Evolutionary conservation across 1,140 invertebrate species (phyloP), one percentile per base, ranked within the genome.

Genomic region (Trichogramma pretiosum): DNA sequence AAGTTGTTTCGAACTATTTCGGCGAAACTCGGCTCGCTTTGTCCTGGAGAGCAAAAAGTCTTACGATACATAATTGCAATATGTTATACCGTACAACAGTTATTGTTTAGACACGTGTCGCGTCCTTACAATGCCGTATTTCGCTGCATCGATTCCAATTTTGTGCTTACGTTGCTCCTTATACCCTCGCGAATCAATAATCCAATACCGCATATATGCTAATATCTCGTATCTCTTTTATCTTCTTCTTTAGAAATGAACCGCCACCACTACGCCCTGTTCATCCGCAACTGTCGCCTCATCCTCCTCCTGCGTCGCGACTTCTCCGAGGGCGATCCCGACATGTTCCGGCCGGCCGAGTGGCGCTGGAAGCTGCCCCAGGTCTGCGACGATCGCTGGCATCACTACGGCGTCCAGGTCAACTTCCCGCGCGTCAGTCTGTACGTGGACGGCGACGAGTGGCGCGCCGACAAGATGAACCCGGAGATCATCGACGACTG

Each of bases 401-500:
- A 99, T 78, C 93, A 98, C 68, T 99, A 94, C 73, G 87, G 93
- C 0, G 76, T 98, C 17, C 92, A 89, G 61, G 87, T 98, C 3
- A 79, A 86, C 48, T 91, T 93, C 75, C 86, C 91, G 0, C 87
- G 89, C 55, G 87, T 93, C 11, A 82, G 82, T 47, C 72, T 97
- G 19, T 93, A 81, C 64, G 81, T 97, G 49, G 95, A 98, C 71
- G 95, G 95, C 1, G 82, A 87, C 61, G 68, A 83, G 14, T 87
- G 88, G 72, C 77, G 76, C 39, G 76, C 83, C 5, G 76, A 79
- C 39, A 84, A 89, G 56, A 83, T 85, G 63, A 94, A 93, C 59
- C 90, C 93, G 0, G 94, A 98, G 68, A 89, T 98, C 22, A 93
- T 99, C 61, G 95, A 99, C 69, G 96, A 99, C 70, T 99, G 95